Evolutionary conservation across 2,797 vertebrate species (phyloP).

Genomic region (Darevskia nairensis): DNA sequence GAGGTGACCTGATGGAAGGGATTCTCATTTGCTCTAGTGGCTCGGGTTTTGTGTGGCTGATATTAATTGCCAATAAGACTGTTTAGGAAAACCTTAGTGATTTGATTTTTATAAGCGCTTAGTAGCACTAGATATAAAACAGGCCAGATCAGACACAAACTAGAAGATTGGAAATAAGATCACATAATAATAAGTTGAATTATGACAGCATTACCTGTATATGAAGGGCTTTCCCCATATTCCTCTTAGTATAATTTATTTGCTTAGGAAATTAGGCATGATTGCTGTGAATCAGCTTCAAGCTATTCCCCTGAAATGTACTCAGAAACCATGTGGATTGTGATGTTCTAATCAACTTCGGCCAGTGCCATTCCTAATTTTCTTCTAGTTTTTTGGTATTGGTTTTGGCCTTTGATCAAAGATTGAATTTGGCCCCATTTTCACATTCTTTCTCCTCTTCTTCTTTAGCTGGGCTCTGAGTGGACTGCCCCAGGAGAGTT

Average conservation of each 20-base stretch:
- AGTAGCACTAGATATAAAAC: not conserved
- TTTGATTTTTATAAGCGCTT: not conserved
- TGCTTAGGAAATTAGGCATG: not conserved
- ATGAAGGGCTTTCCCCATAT: not conserved
- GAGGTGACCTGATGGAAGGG: not conserved
- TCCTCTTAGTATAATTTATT: not conserved
- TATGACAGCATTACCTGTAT: not conserved
- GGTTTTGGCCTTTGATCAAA: not conserved
- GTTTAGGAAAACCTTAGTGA: not conserved
- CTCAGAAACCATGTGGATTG: not conserved
- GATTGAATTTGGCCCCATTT: not conserved
- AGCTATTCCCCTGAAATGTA: not conserved
- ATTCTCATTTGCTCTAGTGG: not conserved
- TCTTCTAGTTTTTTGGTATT: not conserved
- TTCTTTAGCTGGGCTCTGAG: conserved; percentile 90
- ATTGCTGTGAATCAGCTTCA: not conserved
- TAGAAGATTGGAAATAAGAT: not conserved
- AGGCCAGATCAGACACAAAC: not conserved
- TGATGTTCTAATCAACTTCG: not conserved
- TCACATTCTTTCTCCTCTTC: not conserved
- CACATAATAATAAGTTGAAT: not conserved
- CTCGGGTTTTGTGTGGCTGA: not conserved
- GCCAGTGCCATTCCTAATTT: not conserved
- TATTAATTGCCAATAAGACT: not conserved
- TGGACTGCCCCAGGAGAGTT: conserved; percentile 98